A percentile compares a stretch with the other conserved stretches of the same genome.
Conservation (phyloP, 1,140 invertebrate genomes). For the Planococcus citri region DNA sequence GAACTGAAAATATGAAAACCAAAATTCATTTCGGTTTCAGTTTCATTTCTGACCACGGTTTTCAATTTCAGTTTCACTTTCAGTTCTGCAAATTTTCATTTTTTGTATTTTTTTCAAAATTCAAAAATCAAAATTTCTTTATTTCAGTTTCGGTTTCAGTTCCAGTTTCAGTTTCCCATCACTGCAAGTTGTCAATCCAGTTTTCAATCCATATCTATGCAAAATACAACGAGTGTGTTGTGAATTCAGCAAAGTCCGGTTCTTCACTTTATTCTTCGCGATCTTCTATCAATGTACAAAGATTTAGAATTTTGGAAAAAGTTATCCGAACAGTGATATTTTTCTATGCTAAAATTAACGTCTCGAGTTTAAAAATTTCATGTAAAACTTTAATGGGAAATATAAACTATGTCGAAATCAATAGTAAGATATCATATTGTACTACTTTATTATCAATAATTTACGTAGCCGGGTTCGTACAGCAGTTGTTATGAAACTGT, state of each 20-base stretch:
- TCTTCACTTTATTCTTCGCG: too few species aligned
- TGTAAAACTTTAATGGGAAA: slow-evolving; percentile 4
- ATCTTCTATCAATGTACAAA: neutral
- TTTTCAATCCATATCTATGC: too few species aligned
- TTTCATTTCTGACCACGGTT: too few species aligned
- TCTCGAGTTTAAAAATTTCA: neutral
- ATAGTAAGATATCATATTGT: neutral
- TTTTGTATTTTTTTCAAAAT: too few species aligned
- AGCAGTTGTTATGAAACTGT: neutral
- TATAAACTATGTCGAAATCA: slow-evolving; percentile 7
- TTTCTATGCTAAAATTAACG: neutral
- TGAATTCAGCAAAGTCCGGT: neutral
- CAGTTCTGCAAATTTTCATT: too few species aligned
- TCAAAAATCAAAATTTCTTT: too few species aligned
- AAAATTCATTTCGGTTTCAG: too few species aligned
- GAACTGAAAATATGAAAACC: too few species aligned
- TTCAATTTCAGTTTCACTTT: too few species aligned
- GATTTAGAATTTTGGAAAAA: neutral
- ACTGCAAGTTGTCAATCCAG: too few species aligned
- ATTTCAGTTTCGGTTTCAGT: too few species aligned
- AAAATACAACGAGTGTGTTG: neutral
- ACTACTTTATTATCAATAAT: neutral
- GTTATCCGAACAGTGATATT: neutral
- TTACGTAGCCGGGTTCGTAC: neutral
- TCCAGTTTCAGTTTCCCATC: too few species aligned